These are phyloP conservation scores for Hyphantria cunea DNA, from an alignment of 1,140 invertebrate species.

Conservation along the genomic window DNA sequence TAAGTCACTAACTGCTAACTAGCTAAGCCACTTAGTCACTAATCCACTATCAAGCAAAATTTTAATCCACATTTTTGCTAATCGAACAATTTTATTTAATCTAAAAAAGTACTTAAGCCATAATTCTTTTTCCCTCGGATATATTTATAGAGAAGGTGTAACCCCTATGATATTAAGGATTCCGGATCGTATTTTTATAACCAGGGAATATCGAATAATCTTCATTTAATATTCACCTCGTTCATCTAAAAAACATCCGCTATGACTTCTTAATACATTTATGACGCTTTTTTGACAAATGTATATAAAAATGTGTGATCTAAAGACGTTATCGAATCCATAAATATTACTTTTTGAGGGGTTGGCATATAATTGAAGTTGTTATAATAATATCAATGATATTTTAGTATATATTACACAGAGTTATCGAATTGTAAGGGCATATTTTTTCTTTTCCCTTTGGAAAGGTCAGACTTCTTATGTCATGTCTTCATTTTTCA, in stretches of 20 bases:
- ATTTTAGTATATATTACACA: too few species aligned
- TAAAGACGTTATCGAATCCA: background rate
- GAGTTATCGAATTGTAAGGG: too few species aligned
- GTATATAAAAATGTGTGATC: slow-evolving; percentile 3
- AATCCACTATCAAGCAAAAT: too few species aligned
- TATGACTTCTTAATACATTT: slow-evolving; percentile 29
- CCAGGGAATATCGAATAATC: slow-evolving; percentile 18
- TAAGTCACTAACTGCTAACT: too few species aligned
- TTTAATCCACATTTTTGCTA: too few species aligned
- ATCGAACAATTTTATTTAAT: background rate
- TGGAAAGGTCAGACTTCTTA: too few species aligned
- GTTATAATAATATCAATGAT: too few species aligned
- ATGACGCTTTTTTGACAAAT: slow-evolving; percentile 11
- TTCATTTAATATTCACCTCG: slow-evolving; percentile 30
- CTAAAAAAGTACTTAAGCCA: background rate
- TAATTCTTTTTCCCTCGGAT: background rate
- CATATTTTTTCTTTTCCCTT: too few species aligned
- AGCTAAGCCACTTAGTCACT: too few species aligned
- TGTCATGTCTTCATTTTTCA: too few species aligned
- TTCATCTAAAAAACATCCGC: slow-evolving; percentile 3
- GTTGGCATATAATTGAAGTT: too few species aligned
- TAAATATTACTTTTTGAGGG: background rate
- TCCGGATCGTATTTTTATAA: slow-evolving; percentile 16
- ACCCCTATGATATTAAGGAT: slow-evolving; percentile 3
- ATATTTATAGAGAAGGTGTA: slow-evolving; percentile 15